phyloP scores from a whole-genome alignment of 2,888 invertebrate species.

The Euproctis similis region DNA sequence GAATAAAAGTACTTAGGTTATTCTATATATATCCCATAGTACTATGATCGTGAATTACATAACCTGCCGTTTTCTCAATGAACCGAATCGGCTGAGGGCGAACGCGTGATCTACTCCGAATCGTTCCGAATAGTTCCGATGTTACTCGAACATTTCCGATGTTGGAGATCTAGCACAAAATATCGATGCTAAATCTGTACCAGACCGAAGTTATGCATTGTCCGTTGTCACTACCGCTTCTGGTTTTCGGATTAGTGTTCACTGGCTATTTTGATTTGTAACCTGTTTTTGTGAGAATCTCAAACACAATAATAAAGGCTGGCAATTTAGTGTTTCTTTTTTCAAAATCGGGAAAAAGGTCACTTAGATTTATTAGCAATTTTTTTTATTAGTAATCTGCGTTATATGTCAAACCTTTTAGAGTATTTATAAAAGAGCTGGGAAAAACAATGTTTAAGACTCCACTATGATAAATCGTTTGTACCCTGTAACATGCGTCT shows the following conservation, averaged over 20 bases:
- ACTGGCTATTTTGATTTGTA: conserved; percentile 36
- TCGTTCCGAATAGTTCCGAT: conserved; percentile 29
- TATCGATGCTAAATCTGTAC: conserved; percentile 62
- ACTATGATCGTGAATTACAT: conserved; percentile 14
- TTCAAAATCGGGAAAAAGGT: no score
- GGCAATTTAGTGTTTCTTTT: no score
- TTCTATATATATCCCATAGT: not conserved
- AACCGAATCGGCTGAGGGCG: conserved; percentile 29
- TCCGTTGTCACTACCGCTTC: conserved; percentile 54
- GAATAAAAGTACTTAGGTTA: not conserved
- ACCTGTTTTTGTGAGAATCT: conserved; percentile 35
- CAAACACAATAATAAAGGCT: no score
- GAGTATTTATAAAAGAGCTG: no score
- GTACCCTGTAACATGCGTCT: no score
- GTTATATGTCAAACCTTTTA: no score
- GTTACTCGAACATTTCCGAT: conserved; percentile 32
- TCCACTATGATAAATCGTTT: no score
- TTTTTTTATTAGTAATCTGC: no score
- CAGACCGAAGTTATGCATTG: conserved; percentile 64
- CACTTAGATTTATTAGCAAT: no score
- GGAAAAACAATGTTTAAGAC: no score
- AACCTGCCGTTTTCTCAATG: conserved; percentile 34
- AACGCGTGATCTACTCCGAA: conserved; percentile 36
- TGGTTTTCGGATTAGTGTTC: conserved; percentile 48
- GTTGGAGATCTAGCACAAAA: conserved; percentile 37